Percentiles rank a stretch among this genome's conserved stretches.
These are phyloP conservation scores for Phalanger gymnotis DNA, from an alignment of 2,797 vertebrate genomes.

Conservation along the genomic window DNA sequence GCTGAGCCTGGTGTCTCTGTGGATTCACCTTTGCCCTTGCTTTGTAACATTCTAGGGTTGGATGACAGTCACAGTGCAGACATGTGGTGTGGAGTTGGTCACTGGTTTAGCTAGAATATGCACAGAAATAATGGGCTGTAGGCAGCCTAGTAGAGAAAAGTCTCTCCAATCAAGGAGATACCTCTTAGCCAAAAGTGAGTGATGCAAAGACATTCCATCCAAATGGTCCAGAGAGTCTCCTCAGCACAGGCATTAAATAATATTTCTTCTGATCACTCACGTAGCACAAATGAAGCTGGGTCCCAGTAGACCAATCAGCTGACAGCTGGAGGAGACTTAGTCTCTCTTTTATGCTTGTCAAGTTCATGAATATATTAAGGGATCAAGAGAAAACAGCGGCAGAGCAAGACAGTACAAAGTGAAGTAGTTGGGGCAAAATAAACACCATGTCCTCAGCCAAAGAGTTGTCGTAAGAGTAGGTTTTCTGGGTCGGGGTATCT, in stretches of 20 bases:
- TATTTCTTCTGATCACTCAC: neutral
- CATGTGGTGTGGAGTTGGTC: neutral
- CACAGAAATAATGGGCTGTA: neutral
- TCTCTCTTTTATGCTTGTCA: slow-evolving; percentile 22
- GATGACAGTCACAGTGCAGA: neutral
- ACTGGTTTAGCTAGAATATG: neutral
- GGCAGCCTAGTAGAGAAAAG: neutral
- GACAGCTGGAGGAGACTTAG: neutral
- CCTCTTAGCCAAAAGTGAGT: neutral
- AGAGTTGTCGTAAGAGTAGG: neutral
- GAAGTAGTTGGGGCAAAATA: neutral
- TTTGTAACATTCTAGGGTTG: neutral
- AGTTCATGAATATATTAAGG: slow-evolving; percentile 31
- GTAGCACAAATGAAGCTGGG: neutral
- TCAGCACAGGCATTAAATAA: neutral
- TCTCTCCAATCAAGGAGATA: neutral
- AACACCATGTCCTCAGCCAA: neutral
- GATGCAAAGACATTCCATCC: neutral
- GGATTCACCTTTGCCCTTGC: neutral
- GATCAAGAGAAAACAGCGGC: slow-evolving; percentile 24
- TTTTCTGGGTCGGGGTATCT: neutral
- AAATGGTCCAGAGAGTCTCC: neutral
- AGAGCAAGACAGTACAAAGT: neutral
- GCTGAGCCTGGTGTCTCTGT: neutral
- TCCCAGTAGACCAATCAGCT: neutral